A percentile compares a stretch with the other conserved stretches of the same genome.
phyloP scores from a whole-genome alignment of 2,797 vertebrate species.

The Botia almorhae region DNA sequence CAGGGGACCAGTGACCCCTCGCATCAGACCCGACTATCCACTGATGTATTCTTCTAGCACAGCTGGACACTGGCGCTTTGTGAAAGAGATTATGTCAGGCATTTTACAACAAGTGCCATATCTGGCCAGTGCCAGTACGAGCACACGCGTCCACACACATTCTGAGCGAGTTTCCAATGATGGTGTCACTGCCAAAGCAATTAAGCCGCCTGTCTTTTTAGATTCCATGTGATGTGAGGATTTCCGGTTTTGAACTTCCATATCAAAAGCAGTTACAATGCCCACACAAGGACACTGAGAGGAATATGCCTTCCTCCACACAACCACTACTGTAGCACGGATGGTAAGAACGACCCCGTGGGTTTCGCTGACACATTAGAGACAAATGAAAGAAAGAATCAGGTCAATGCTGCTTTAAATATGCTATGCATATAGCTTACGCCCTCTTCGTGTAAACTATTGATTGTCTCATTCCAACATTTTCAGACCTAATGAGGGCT shows the following conservation, averaged over 20 bases:
- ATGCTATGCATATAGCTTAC: conserved; percentile 31
- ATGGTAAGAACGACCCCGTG: conserved; percentile 34
- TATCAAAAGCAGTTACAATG: conserved; percentile 37
- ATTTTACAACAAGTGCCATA: conserved; percentile 46
- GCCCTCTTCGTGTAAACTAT: conserved; percentile 32
- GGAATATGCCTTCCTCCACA: conserved; percentile 5
- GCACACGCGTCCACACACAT: conserved; percentile 25
- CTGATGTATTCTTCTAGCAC: conserved; percentile 58
- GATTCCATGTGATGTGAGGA: conserved; percentile 40
- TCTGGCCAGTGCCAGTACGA: conserved; percentile 34
- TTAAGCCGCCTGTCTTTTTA: conserved; percentile 51
- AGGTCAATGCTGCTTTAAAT: conserved; percentile 42
- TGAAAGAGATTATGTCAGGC: conserved; percentile 59
- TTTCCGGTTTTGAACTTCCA: conserved; percentile 31
- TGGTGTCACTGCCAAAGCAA: conserved; percentile 43
- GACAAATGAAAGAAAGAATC: conserved; percentile 33
- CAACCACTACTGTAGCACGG: neutral
- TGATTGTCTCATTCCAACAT: conserved; percentile 52
- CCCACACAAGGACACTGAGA: conserved; percentile 10
- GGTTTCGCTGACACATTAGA: conserved; percentile 17
- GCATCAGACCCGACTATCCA: conserved; percentile 49
- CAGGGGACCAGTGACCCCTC: conserved; percentile 60
- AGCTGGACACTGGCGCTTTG: conserved; percentile 59
- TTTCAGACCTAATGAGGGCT: conserved; percentile 45
- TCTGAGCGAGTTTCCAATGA: conserved; percentile 18